A percentile compares a stretch with the other conserved stretches of the same genome.
Conservation (phyloP, 1,140 invertebrate species). For the Ceratosolen solmsi region DNA sequence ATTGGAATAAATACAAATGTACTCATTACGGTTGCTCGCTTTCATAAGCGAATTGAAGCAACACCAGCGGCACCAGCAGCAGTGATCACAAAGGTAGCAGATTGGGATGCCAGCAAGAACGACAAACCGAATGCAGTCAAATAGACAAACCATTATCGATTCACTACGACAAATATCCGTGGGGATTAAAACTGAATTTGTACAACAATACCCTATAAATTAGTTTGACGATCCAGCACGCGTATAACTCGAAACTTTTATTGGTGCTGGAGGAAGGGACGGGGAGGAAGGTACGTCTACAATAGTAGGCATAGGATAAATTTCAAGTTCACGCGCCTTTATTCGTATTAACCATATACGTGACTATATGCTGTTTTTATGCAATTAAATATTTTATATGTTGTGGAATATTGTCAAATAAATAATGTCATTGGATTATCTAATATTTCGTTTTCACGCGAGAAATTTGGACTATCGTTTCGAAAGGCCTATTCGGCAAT, state of each 20-base stretch:
- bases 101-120: conserved; percentile 5
- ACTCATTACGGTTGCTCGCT: conserved; percentile 24
- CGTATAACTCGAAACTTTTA: background rate
- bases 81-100: conserved; percentile 1
- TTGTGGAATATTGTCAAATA: background rate
- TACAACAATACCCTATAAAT: conserved; percentile 44
- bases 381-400: background rate
- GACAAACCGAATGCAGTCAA: conserved; percentile 22
- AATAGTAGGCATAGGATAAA: too few relatives aligned
- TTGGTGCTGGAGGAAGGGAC: background rate
- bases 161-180: conserved; percentile 9
- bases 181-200: conserved; percentile 44
- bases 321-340: too few relatives aligned
- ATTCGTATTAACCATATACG: conserved; percentile 13
- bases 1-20: conserved; percentile 34
- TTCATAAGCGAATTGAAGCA: conserved; percentile 35
- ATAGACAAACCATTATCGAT: conserved; percentile 46
- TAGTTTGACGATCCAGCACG: conserved; percentile 29
- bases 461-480: background rate
- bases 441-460: background rate
- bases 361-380: background rate
- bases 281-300: background rate
- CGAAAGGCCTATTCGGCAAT: background rate
- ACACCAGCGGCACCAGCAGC: background rate
- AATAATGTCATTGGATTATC: background rate